Evolutionary conservation across 2,888 invertebrate species (phyloP).

Genomic region (Phaedon cochleariae): DNA sequence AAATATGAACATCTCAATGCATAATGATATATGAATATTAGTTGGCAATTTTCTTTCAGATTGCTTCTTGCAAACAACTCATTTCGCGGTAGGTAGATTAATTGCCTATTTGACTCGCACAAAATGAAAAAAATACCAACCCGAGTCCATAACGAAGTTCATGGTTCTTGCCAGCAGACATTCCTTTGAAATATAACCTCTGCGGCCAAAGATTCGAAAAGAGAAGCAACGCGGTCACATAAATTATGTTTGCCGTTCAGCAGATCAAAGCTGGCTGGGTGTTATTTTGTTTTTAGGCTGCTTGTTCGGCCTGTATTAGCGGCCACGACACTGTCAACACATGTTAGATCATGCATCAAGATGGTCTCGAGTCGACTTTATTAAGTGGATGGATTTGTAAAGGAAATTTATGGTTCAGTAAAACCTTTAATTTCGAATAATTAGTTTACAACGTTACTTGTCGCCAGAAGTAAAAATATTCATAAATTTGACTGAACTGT

Average conservation of each 20-base stretch:
- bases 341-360: constrained; percentile 22
- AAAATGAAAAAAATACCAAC: not conserved
- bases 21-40: no score
- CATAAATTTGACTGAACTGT: constrained; percentile 28
- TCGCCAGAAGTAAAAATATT: constrained; percentile 30
- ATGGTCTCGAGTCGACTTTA: constrained; percentile 45
- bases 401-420: constrained; percentile 58
- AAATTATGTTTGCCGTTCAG: constrained; percentile 43
- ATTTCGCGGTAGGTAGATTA: not conserved
- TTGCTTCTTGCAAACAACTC: not conserved
- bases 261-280: constrained; percentile 49
- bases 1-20: no score
- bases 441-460: constrained; percentile 45
- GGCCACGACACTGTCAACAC: constrained; percentile 45
- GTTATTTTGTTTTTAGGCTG: constrained; percentile 40
- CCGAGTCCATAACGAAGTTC: not conserved
- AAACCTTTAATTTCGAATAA: constrained; percentile 51
- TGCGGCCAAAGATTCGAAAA: constrained; percentile 9
- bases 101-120: not conserved
- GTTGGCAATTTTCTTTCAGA: no score
- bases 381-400: constrained; percentile 58
- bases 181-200: constrained; percentile 2
- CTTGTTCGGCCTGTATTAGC: constrained; percentile 38
- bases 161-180: not conserved
- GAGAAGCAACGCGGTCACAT: constrained; percentile 30